Evolutionary conservation across 2,888 invertebrate species (phyloP).

Genomic region (Drosophila neutralis): DNA sequence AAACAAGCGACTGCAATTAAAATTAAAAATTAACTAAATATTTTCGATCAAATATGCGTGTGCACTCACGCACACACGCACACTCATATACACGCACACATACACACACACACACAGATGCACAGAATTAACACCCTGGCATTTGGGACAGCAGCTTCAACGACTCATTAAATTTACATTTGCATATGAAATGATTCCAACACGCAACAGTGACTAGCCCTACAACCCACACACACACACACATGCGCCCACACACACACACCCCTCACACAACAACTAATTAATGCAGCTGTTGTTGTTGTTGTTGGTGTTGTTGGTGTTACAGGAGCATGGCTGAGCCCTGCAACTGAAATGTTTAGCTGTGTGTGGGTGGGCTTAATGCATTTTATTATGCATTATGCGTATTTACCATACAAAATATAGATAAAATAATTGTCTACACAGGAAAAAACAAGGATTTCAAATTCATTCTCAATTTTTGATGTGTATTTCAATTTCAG

Average conservation of each 20-base stretch:
- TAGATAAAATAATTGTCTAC: neutral
- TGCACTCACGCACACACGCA: slow-evolving; percentile 10
- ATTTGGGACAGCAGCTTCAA: slow-evolving; percentile 47
- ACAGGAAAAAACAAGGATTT: neutral
- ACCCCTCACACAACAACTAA: slow-evolving; percentile 52
- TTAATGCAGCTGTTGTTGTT: slow-evolving; percentile 67
- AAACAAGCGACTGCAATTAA: slow-evolving; percentile 75
- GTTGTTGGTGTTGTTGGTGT: slow-evolving; percentile 15
- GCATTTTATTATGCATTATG: slow-evolving; percentile 58
- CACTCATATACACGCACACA: neutral
- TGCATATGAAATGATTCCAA: slow-evolving; percentile 76
- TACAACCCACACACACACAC: neutral
- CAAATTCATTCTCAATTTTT: neutral
- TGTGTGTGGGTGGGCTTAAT: slow-evolving; percentile 18
- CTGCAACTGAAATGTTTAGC: slow-evolving; percentile 47
- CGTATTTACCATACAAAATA: slow-evolving; percentile 56
- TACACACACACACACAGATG: slow-evolving; percentile 1
- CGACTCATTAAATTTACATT: slow-evolving; percentile 79
- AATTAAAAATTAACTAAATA: slow-evolving; percentile 79
- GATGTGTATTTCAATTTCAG: neutral
- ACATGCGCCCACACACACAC: neutral
- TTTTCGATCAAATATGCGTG: slow-evolving; percentile 45
- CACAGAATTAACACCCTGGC: slow-evolving; percentile 40
- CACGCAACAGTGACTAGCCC: slow-evolving; percentile 43
- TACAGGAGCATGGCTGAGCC: slow-evolving; percentile 41